A percentile compares a stretch with the other conserved stretches of the same genome.
Evolutionary conservation across 2,113 vertebrate species (phyloP).

Genomic region (Albula glossodonta): DNA sequence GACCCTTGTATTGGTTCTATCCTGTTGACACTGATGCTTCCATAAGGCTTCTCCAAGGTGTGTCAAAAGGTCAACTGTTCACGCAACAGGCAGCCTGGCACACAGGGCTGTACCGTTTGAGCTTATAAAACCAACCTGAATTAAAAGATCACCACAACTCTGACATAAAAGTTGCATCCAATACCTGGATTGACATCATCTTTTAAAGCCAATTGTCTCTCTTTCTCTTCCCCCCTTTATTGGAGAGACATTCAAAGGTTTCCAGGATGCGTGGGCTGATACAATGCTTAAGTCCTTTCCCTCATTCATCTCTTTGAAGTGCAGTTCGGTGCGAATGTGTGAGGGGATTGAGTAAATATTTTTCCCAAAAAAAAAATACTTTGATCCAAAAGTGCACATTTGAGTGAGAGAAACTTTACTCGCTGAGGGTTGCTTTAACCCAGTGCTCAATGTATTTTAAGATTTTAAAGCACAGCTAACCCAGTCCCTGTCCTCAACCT

Average conservation of each 20-base stretch:
- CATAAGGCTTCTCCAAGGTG: neutral
- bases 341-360: neutral
- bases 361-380: neutral
- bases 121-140: neutral
- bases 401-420: neutral
- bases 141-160: neutral
- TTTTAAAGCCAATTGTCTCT: neutral
- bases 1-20: neutral
- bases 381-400: neutral
- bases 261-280: neutral
- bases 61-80: neutral
- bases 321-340: neutral
- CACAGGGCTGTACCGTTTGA: neutral
- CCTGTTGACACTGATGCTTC: neutral
- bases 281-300: neutral
- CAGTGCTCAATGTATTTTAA: neutral
- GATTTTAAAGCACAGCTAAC: neutral
- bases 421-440: neutral
- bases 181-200: neutral
- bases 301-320: constrained; percentile 14
- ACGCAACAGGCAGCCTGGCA: neutral
- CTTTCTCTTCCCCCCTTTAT: constrained; percentile 6
- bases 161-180: neutral
- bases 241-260: neutral
- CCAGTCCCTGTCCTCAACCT: neutral